Percentiles rank a stretch among this genome's conserved stretches.
phyloP scores from a whole-genome alignment of 2,888 invertebrate genomes.

The Sarcophaga caerulescens region DNA sequence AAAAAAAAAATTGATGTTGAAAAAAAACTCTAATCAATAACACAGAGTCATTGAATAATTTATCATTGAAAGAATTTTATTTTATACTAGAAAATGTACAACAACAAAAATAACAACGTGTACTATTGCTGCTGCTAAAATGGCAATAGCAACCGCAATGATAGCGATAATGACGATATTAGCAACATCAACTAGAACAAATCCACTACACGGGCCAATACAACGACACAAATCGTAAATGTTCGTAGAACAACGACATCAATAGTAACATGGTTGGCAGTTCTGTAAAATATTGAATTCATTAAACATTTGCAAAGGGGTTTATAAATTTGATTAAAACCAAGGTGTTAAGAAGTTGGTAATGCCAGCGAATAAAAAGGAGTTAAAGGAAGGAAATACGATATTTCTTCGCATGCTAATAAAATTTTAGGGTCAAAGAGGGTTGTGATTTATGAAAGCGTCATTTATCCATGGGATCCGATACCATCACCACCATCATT shows the following conservation, averaged over 20 bases:
- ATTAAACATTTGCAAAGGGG: neutral
- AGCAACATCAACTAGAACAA: conserved; percentile 57
- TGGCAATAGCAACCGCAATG: conserved; percentile 35
- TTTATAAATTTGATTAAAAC: neutral
- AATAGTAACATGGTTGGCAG: conserved; percentile 68
- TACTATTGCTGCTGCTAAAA: neutral
- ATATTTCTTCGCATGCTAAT: no score
- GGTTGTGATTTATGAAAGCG: no score
- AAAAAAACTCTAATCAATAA: conserved; percentile 60
- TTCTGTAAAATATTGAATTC: conserved; percentile 29
- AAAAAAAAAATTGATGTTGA: conserved; percentile 49
- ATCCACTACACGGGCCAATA: conserved; percentile 31
- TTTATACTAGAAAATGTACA: conserved; percentile 30
- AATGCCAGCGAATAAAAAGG: no score
- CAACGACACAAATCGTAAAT: conserved; percentile 27
- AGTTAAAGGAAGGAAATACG: no score
- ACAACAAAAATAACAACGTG: neutral
- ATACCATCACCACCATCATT: no score
- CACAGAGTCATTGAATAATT: conserved; percentile 67
- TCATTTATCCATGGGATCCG: no score
- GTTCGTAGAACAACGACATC: conserved; percentile 51
- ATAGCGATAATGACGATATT: conserved; percentile 49
- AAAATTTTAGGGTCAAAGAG: no score
- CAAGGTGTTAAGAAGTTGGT: no score
- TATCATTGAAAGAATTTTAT: conserved; percentile 61